Base-by-base conservation (phyloP, 2,113 vertebrate genomes). In the Sigmodon hispidus region DNA sequence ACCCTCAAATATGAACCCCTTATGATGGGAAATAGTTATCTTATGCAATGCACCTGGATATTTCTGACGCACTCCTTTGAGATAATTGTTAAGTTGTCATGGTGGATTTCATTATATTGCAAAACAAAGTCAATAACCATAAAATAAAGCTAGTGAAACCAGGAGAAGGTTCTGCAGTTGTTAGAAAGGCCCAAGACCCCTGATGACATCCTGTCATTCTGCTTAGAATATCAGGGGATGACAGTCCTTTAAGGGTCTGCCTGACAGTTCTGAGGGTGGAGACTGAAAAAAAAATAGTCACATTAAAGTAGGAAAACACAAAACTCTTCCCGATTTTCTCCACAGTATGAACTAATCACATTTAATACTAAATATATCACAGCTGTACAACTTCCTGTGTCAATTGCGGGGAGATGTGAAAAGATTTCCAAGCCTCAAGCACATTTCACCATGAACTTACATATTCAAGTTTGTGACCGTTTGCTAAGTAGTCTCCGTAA, bases 331-430 rank as follows among this genome's bases (percentile, higher is more conserved):
- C 84, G 87, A 95, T 73, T 98, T 98, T 97, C 98, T 96, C 97
- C 97, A 97, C 94, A 96, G 94, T 97, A 88, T 94, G 96, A 98
- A 98, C 98, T 98, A 98, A 98, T 98, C 96, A 97, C 97, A 96
- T 98, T 97, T 98, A 97, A 98, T 98, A 96, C 94, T 97, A 98
- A 98, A 98, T 98, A 97, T 97, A 96, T 95, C 96, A 90, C 98
- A 98, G 96, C 95, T 98, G 91, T 73, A 95, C 91, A 95, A 98
- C 98, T 98, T 98, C 97, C 97, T 98, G 80, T 94, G 97, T 98
- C 98, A 98, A 98, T 97, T 97, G 90, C 98, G 97, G 97, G 98
- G 98, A 98, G 98, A 98, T 97, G 87, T 75, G 96, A 97, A 96
- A 95, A 96, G 0, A 13, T 97, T 98, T 98, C 97, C 96, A 98